A percentile compares a stretch with the other conserved stretches of the same genome.
Conservation (phyloP, 2,113 vertebrate species). For the Podiceps cristatus region DNA sequence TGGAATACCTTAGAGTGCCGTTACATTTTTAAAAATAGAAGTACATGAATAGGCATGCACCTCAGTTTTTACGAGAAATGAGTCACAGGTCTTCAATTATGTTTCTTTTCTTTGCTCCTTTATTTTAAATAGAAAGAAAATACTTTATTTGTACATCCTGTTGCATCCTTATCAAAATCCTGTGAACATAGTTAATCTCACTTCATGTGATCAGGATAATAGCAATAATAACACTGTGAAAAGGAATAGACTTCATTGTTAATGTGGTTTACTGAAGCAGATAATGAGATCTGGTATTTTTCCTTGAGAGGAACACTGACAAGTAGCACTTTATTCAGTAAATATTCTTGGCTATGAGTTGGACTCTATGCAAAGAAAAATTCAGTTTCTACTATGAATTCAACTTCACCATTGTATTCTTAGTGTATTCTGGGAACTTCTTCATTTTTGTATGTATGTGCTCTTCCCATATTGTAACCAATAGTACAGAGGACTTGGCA, state of each 20-base stretch:
- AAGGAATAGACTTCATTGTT: neutral
- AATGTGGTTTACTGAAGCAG: conserved; percentile 26
- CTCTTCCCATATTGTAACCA: neutral
- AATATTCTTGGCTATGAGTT: neutral
- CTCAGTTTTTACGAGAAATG: conserved; percentile 21
- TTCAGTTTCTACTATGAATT: neutral
- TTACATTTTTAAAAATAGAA: conserved; percentile 38
- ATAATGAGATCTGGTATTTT: conserved; percentile 16
- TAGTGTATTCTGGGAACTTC: neutral
- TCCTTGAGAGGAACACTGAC: conserved; percentile 16
- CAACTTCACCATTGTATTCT: neutral
- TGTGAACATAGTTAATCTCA: neutral
- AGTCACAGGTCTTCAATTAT: conserved; percentile 17
- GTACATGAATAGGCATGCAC: conserved; percentile 29
- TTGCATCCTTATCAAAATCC: conserved; percentile 15
- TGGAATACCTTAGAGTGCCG: neutral
- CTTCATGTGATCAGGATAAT: neutral
- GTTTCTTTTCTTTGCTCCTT: neutral
- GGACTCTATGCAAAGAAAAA: neutral
- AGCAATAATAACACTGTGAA: conserved; percentile 15
- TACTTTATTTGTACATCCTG: neutral
- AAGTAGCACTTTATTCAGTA: neutral
- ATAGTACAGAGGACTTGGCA: neutral
- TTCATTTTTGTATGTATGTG: neutral
- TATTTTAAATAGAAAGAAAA: conserved; percentile 12